phyloP scores from a whole-genome alignment of 2,113 vertebrate species.

The Actinemys pallida region DNA sequence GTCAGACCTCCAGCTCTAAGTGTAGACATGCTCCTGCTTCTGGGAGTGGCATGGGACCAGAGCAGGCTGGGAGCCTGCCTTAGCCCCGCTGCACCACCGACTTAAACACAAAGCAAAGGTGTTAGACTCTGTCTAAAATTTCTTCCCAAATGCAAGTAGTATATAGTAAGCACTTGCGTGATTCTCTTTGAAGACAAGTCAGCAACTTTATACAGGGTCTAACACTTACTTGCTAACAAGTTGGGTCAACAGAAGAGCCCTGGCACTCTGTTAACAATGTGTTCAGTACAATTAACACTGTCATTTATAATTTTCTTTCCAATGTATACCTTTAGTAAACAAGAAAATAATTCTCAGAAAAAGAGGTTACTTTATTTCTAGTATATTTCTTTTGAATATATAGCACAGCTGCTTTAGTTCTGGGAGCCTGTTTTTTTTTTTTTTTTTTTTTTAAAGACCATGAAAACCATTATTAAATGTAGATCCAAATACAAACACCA shows the following conservation, averaged over 20 bases:
- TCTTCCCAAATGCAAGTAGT: background rate
- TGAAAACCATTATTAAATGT: background rate
- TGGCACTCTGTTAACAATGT: background rate
- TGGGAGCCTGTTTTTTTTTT: background rate
- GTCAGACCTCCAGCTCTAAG: background rate
- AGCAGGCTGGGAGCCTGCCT: too few species aligned
- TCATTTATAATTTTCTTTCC: background rate
- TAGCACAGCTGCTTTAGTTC: background rate
- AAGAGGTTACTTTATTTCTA: background rate
- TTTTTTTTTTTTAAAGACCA: background rate
- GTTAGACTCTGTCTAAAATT: background rate
- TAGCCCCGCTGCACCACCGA: too few species aligned
- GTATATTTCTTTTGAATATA: slow-evolving; percentile 34
- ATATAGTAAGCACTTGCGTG: background rate
- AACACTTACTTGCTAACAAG: background rate
- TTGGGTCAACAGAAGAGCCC: background rate
- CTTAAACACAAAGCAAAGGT: background rate
- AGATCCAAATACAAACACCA: slow-evolving; percentile 15
- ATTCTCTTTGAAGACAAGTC: background rate
- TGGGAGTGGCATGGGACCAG: too few species aligned
- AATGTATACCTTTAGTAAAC: background rate
- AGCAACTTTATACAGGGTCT: too few species aligned
- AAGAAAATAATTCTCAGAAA: background rate
- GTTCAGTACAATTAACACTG: background rate
- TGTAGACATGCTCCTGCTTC: background rate